phyloP scores from a whole-genome alignment of 92 coral and sea anemone species.

The Pocillopora grandis region DNA sequence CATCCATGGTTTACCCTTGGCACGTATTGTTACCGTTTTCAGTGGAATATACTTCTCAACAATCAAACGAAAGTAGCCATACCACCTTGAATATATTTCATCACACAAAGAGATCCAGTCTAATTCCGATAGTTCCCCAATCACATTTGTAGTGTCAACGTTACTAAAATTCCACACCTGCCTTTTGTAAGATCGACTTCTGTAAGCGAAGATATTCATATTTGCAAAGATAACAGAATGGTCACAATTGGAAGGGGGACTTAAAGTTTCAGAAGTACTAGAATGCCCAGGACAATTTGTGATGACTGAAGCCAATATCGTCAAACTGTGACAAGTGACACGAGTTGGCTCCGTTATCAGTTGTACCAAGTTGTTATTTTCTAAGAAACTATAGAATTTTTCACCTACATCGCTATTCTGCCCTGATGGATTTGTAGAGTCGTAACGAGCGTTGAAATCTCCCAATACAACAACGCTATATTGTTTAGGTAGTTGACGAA shows the following conservation, averaged over 20 bases:
- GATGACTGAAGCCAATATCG: too few relatives aligned
- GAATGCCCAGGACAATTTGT: too few relatives aligned
- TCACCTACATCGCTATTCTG: conserved; percentile 32
- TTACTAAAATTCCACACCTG: conserved; percentile 42
- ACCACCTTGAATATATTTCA: too few relatives aligned
- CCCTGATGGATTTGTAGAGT: neutral
- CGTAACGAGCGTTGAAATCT: neutral
- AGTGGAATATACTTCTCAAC: too few relatives aligned
- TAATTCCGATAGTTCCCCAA: neutral
- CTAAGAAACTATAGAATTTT: neutral
- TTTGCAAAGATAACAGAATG: too few relatives aligned
- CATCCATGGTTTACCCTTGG: conserved; percentile 30
- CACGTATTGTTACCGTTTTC: neutral
- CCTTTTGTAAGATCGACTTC: too few relatives aligned
- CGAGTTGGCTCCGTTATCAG: neutral
- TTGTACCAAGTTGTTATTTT: conserved; percentile 14
- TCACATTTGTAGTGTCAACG: conserved; percentile 41
- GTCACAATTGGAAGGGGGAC: too few relatives aligned
- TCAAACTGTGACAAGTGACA: too few relatives aligned
- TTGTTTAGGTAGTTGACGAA: conserved; percentile 33
- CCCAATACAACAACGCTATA: neutral
- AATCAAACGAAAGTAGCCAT: too few relatives aligned
- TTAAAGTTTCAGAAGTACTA: too few relatives aligned
- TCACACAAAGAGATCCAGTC: too few relatives aligned
- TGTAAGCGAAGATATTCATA: too few relatives aligned